A percentile compares a stretch with the other conserved stretches of the same genome.
Conservation (phyloP, 2,888 invertebrate species). For the Rhamphomyia laevipes region DNA sequence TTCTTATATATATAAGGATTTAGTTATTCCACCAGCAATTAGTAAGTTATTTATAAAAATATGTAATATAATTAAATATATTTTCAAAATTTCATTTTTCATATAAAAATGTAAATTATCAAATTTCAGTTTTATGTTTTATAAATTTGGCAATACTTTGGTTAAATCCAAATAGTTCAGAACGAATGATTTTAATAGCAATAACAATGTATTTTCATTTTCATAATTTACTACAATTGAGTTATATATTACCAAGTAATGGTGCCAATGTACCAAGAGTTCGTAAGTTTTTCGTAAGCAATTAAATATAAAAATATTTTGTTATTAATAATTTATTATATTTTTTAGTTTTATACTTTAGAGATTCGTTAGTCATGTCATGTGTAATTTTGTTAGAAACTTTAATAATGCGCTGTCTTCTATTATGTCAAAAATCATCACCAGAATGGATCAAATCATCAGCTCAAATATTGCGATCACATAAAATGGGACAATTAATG, state of each 20-base stretch:
- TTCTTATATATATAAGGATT: slow-evolving; percentile 39
- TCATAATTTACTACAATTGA: slow-evolving; percentile 46
- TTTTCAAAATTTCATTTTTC: too few species aligned
- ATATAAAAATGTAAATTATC: too few species aligned
- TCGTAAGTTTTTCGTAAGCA: slow-evolving; percentile 28
- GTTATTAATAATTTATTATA: not conserved
- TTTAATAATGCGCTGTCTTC: slow-evolving; percentile 11
- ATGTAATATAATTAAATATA: too few species aligned
- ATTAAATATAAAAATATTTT: slow-evolving; percentile 4
- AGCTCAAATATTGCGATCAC: slow-evolving; percentile 9
- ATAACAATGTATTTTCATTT: slow-evolving; percentile 52
- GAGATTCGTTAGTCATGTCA: slow-evolving; percentile 17
- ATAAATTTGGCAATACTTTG: slow-evolving; percentile 46
- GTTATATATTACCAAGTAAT: slow-evolving; percentile 47
- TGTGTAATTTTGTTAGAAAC: slow-evolving; percentile 13
- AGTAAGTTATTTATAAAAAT: slow-evolving; percentile 23
- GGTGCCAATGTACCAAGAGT: slow-evolving; percentile 48
- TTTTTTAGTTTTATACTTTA: slow-evolving; percentile 17
- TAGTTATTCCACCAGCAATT: slow-evolving; percentile 14
- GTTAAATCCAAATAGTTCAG: slow-evolving; percentile 45
- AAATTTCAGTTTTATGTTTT: slow-evolving; percentile 15
- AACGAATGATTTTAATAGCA: slow-evolving; percentile 44
- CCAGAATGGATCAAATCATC: slow-evolving; percentile 14
- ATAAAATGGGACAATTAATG: slow-evolving; percentile 14
- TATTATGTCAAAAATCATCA: slow-evolving; percentile 2